Conservation (phyloP, 2,113 vertebrate species). For the Colossoma macropomum region DNA sequence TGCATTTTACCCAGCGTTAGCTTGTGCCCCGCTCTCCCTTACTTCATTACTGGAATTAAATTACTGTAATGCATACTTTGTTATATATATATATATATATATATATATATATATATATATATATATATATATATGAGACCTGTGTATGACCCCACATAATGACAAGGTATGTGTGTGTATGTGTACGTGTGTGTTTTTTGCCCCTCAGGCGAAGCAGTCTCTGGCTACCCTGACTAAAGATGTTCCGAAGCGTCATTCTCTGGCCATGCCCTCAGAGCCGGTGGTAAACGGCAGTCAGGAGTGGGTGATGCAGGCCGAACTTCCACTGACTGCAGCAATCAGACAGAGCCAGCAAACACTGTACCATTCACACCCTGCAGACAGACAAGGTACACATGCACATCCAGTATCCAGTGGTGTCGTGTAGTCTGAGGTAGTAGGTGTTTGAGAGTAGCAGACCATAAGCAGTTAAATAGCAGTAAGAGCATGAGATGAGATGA, state of each 20-base stretch:
- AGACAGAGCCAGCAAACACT: conserved; percentile 90
- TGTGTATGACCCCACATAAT: background rate
- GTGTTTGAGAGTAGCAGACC: background rate
- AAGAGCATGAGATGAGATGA: too few relatives aligned
- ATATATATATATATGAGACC: background rate
- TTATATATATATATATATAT: too few relatives aligned
- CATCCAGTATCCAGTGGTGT: background rate
- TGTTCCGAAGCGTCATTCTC: conserved; percentile 87
- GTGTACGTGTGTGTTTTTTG: conserved; percentile 7
- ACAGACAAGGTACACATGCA: conserved; percentile 81
- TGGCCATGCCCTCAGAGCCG: conserved; percentile 87
- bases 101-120: too few relatives aligned
- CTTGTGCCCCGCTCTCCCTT: too few relatives aligned
- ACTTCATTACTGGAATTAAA: too few relatives aligned
- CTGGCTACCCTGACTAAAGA: conserved; percentile 88
- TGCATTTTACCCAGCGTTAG: too few relatives aligned
- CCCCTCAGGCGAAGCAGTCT: conserved; percentile 85
- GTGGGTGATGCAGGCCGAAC: conserved; percentile 88
- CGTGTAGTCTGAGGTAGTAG: background rate
- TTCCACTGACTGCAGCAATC: conserved; percentile 88
- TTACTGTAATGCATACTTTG: too few relatives aligned
- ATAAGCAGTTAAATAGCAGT: too few relatives aligned
- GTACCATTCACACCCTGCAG: conserved; percentile 83
- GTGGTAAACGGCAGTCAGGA: conserved; percentile 90
- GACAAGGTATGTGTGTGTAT: background rate